phyloP scores from a whole-genome alignment of 2,797 vertebrate species.

The Sebastes wilsoni region DNA sequence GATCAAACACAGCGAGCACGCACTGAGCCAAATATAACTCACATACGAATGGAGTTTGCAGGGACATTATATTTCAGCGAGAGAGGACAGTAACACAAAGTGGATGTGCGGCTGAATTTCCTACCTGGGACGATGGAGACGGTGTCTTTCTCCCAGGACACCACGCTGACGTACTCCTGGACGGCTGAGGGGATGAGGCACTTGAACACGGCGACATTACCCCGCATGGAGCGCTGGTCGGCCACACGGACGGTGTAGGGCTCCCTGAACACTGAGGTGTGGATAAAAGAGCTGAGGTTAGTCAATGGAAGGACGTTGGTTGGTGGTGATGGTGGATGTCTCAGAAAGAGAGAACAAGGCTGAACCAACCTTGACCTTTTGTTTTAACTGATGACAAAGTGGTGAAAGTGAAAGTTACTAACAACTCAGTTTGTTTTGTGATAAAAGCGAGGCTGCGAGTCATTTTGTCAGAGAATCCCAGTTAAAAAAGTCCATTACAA shows the following conservation, averaged over 20 bases:
- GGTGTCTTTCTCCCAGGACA: slow-evolving; percentile 99
- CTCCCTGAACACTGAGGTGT: slow-evolving; percentile 94
- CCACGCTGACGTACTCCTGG: slow-evolving; percentile 98
- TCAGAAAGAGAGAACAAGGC: neutral
- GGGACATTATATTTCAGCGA: slow-evolving; percentile 4
- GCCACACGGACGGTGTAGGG: slow-evolving; percentile 99
- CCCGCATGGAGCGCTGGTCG: slow-evolving; percentile 99
- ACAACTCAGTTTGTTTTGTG: neutral
- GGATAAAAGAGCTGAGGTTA: slow-evolving; percentile 30
- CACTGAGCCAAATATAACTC: slow-evolving; percentile 16
- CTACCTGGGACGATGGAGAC: slow-evolving; percentile 97
- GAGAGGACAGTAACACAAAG: neutral
- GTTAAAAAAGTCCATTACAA: neutral
- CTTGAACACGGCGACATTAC: slow-evolving; percentile 99
- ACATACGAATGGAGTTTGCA: neutral
- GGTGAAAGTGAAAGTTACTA: neutral
- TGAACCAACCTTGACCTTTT: neutral
- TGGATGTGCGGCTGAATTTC: neutral
- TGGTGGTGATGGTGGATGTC: neutral
- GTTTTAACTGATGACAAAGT: neutral
- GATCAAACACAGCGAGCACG: slow-evolving; percentile 29
- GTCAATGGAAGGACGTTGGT: neutral
- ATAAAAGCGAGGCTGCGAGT: neutral
- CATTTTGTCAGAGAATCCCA: neutral
- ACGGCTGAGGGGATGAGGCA: slow-evolving; percentile 99